Percentiles rank a stretch among this genome's conserved stretches.
Conservation (phyloP, 2,113 vertebrate species). For the Cathartes aura region DNA sequence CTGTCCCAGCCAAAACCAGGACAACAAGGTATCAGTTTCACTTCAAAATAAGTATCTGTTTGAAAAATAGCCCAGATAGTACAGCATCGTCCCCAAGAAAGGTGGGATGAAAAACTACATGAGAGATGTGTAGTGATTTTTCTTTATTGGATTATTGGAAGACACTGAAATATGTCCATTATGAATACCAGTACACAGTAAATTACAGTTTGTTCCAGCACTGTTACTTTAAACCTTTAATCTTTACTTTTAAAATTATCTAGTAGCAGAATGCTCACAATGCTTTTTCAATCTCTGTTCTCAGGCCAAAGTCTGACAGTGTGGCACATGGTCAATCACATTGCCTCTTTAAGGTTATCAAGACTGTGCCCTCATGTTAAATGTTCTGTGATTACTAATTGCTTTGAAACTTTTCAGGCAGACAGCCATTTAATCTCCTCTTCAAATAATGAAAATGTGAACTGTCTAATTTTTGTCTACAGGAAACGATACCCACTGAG, state of each 20-base stretch:
- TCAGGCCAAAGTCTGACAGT: not conserved
- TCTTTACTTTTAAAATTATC: not conserved
- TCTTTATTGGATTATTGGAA: not conserved
- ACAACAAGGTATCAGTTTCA: not conserved
- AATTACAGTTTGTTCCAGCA: not conserved
- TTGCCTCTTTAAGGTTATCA: not conserved
- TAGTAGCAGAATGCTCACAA: not conserved
- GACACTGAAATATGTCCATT: not conserved
- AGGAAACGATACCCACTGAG: conserved; percentile 84
- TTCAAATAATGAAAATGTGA: not conserved
- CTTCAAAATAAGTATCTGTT: not conserved
- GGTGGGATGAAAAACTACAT: not conserved
- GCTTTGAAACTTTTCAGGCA: not conserved
- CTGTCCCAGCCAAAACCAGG: no score
- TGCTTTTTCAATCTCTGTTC: not conserved
- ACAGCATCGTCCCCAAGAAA: not conserved
- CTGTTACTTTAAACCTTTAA: not conserved
- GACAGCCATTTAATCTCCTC: not conserved
- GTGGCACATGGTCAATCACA: not conserved
- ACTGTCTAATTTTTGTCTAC: conserved; percentile 39
- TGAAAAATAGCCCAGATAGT: not conserved
- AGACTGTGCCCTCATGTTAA: not conserved
- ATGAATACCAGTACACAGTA: not conserved
- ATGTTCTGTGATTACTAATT: not conserved
- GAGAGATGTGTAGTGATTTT: not conserved